These are phyloP conservation scores for Melanerpes aurifrons DNA, from an alignment of 2,113 vertebrate genomes.

Conservation along the genomic window DNA sequence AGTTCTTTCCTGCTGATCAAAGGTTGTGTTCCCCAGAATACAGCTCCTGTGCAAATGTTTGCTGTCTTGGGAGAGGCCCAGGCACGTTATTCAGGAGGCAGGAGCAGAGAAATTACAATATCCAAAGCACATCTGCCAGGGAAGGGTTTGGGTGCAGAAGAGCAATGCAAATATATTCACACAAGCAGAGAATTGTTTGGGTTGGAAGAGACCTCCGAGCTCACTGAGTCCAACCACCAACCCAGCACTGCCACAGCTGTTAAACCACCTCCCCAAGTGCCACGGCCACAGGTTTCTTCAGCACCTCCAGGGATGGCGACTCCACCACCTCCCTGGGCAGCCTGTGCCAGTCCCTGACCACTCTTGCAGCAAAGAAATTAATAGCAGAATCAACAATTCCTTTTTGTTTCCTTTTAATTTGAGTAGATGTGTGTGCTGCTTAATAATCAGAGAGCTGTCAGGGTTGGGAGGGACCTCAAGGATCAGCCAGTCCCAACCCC, in stretches of 20 bases:
- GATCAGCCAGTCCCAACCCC: too few species aligned
- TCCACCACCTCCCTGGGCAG: too few species aligned
- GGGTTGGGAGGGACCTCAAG: too few species aligned
- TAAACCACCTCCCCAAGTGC: too few species aligned
- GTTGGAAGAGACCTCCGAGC: too few species aligned
- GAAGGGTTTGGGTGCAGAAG: not conserved
- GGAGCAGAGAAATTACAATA: not conserved
- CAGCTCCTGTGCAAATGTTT: not conserved
- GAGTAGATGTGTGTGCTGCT: not conserved
- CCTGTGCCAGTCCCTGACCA: too few species aligned
- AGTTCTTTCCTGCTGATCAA: not conserved
- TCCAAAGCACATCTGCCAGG: not conserved
- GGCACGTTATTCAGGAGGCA: not conserved
- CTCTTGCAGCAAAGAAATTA: too few species aligned
- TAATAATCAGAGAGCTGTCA: not conserved
- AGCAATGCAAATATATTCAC: not conserved
- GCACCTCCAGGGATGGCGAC: too few species aligned
- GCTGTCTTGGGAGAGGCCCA: not conserved
- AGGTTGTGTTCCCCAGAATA: not conserved
- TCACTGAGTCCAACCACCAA: too few species aligned
- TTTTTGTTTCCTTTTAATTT: not conserved
- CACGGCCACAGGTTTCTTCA: too few species aligned
- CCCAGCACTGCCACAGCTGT: too few species aligned
- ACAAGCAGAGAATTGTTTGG: not conserved
- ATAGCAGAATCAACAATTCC: not conserved